Evolutionary conservation across 1,140 invertebrate species (phyloP), one percentile per base, ranked within the genome.

Genomic region (Rhynchophorus ferrugineus): DNA sequence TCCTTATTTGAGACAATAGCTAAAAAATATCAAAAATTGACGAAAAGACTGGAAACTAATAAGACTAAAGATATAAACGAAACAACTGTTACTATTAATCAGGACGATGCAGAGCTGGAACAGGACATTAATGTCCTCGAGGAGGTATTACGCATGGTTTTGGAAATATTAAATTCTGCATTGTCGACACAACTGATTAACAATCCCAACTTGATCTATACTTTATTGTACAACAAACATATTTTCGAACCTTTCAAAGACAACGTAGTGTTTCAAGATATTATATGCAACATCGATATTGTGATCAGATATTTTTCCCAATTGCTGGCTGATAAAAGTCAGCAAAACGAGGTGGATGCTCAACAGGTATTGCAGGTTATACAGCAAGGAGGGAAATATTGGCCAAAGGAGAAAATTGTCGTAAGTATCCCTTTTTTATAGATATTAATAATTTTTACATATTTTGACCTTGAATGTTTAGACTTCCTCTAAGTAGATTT

Each of bases 141-240:
- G 74, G 95, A 99, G 75, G 94, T 98, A 2, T 75, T 99, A 18
- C 74, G 92, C 20, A 96, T 98, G 90, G 82, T 98, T 1, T 69
- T 98, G 46, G 95, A 98, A 76, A 97, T 98, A 38, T 79, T 98
- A 38, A 98, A 98, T 72, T 96, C 93, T 18, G 89, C 87, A 65
- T 74, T 98, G 36, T 84, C 85, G 0, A 82, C 89, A 70, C 90
- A 95, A 61, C 74, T 99, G 22, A 76, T 82, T 2, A 82, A 90
- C 65, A 99, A 99, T 75, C 82, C 91, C 5, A 92, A 99, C 75
- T 77, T 99, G 53, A 83, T 99, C 29, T 99, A 99, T 68, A 91
- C 93, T 1, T 73, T 99, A 44, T 76, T 99, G 1, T 98, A 99
- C 70, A 95, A 98, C 66, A 81, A 84, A 57, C 82, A 92, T 50